Base-by-base conservation (phyloP, 2,797 vertebrate genomes). In the Valencia hispanica region DNA sequence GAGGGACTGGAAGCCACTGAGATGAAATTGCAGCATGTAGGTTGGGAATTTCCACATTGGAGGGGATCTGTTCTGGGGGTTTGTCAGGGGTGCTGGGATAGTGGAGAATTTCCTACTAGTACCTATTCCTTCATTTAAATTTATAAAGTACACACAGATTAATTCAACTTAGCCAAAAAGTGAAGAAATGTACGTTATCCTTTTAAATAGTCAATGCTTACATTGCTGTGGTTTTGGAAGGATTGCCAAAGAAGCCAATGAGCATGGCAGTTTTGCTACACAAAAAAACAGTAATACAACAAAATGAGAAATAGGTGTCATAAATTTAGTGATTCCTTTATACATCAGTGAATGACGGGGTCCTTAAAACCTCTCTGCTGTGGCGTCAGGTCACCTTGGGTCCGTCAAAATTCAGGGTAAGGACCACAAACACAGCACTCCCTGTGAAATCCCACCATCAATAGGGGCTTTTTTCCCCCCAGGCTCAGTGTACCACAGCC, bases 381-480 rank as follows among this genome's bases (percentile, higher is more conserved):
- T 73, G 82, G 83, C 17, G 51, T 71, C 77, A 78, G 78, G 82
- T 90, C 82, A 85, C 70, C 32, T 45, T 78, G 76, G 85, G 79
- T 75, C 80, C 74, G 82, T 71, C 17, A 5, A 63, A 34, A 57
- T 17, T 30, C 51, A 57, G 30, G 61, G 61, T 65, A 75, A 55
- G 39, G 85, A 88, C 90, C 89, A 74, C 82, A 91, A 85, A 87
- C 88, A 82, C 88, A 82, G 79, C 53, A 76, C 77, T 90, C 27
- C 73, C 84, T 84, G 90, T 90, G 80, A 93, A 93, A 90, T 81
- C 88, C 87, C 89, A 83, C 79, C 63, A 77, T 93, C 93, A 90
- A 83, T 82, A 86, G 92, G 91, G 90, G 85, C 84, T 93, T 94
- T 93, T 30, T 53, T 25, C 1, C 20, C 3, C 57, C 87, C 84